These are phyloP conservation scores for Colius striatus DNA, from an alignment of 2,113 vertebrate genomes.

Conservation along the genomic window DNA sequence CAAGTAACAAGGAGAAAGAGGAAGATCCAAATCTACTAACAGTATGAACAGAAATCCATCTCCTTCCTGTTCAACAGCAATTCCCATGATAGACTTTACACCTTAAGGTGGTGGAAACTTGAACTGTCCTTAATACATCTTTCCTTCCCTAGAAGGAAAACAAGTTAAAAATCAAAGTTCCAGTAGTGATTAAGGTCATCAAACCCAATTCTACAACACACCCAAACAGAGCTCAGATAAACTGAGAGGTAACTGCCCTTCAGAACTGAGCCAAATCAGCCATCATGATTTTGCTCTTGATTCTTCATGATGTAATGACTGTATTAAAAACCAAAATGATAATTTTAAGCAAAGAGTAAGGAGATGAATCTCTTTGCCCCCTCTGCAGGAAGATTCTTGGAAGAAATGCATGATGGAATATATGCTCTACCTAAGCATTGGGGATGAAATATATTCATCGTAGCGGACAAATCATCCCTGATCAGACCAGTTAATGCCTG, in stretches of 20 bases:
- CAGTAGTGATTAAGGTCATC: neutral
- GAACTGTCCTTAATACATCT: neutral
- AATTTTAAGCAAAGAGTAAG: neutral
- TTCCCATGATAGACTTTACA: neutral
- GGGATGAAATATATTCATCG: neutral
- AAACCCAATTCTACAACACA: neutral
- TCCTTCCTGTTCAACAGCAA: neutral
- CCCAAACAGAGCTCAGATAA: neutral
- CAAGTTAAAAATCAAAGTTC: neutral
- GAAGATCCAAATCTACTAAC: neutral
- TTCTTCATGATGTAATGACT: neutral
- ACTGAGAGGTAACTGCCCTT: neutral
- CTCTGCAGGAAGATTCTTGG: neutral
- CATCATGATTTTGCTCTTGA: neutral
- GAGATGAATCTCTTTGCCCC: neutral
- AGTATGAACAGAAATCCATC: neutral
- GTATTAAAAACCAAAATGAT: neutral
- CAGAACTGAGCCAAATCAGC: neutral
- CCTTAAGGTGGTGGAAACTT: neutral
- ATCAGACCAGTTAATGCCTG: neutral
- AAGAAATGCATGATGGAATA: neutral
- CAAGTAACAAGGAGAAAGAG: neutral
- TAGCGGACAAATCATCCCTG: neutral
- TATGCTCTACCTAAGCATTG: rapidly evolving
- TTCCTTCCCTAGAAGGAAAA: neutral